Evolutionary conservation across 2,113 vertebrate genomes (phyloP).

Genomic region (Oenanthe melanoleuca): DNA sequence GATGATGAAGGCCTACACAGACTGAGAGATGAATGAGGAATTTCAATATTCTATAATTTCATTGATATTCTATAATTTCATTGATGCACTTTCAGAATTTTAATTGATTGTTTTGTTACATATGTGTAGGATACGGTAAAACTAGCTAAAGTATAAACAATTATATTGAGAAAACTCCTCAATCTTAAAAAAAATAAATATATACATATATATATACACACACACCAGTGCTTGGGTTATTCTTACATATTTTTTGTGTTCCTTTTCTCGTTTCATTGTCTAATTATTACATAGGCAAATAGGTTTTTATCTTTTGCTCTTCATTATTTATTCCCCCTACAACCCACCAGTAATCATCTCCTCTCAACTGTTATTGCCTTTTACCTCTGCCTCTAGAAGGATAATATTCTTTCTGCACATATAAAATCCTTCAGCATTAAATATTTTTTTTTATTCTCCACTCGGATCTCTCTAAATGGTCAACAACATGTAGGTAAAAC

Average conservation of each 20-base stretch:
- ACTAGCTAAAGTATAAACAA: not conserved
- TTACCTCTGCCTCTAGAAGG: not conserved
- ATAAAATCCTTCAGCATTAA: not conserved
- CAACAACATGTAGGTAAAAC: not conserved
- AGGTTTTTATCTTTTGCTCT: not conserved
- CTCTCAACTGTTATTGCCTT: not conserved
- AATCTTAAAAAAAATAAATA: not conserved
- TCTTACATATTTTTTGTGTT: not conserved
- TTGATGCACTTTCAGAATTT: not conserved
- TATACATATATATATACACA: too few relatives aligned
- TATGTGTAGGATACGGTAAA: not conserved
- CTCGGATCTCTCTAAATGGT: not conserved
- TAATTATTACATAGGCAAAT: not conserved
- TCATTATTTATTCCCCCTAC: not conserved
- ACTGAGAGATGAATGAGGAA: not conserved
- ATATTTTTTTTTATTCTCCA: not conserved
- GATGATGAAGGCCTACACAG: not conserved
- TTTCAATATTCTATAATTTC: not conserved
- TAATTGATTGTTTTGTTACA: not conserved
- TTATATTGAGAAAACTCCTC: not conserved
- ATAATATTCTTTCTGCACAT: not conserved
- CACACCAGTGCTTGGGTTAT: not conserved
- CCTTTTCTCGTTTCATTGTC: not conserved
- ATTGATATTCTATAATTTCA: not conserved
- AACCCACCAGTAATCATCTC: not conserved